Conservation (phyloP, 2,888 invertebrate species). For the Galeruca laticollis region DNA sequence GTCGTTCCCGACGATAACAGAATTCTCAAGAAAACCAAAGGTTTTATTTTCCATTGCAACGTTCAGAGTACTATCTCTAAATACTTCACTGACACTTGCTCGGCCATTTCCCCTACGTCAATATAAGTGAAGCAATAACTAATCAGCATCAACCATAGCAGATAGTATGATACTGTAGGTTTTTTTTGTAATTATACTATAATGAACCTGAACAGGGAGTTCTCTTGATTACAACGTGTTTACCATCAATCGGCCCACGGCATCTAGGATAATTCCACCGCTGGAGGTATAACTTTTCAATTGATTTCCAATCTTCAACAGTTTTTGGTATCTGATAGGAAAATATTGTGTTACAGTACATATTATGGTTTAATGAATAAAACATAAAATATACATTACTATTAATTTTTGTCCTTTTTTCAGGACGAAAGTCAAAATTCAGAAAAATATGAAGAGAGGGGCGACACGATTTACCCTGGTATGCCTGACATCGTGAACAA, state of each 20-base stretch:
- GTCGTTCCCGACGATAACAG: no score
- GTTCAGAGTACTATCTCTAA: slow-evolving; percentile 18
- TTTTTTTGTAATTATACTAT: slow-evolving; percentile 57
- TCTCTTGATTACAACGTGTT: slow-evolving; percentile 51
- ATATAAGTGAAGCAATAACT: no score
- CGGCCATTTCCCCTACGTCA: slow-evolving; percentile 15
- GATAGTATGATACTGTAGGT: no score
- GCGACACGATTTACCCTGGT: not conserved
- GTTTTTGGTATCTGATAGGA: slow-evolving; percentile 27
- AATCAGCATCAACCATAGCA: slow-evolving; percentile 58
- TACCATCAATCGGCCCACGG: slow-evolving; percentile 55
- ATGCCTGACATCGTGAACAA: no score
- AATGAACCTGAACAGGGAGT: slow-evolving; percentile 52
- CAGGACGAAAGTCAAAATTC: slow-evolving; percentile 17
- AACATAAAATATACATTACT: slow-evolving; percentile 28
- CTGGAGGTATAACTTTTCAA: slow-evolving; percentile 16
- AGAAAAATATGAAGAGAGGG: slow-evolving; percentile 18
- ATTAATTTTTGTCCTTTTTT: slow-evolving; percentile 20
- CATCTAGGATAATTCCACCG: slow-evolving; percentile 54
- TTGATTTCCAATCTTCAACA: slow-evolving; percentile 29
- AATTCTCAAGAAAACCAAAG: no score
- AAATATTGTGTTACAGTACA: slow-evolving; percentile 15
- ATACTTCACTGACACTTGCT: slow-evolving; percentile 19
- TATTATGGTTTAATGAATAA: slow-evolving; percentile 21
- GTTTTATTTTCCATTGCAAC: no score